Evolutionary conservation across 1,140 invertebrate genomes (phyloP).

Genomic region (fruit fly (Drosophila melanogaster)): Release_6_plus_ISO1_MT NC_004354.4:735001-735500

Average conservation of each 20-base stretch:
- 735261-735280: conserved; percentile 33
- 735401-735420: conserved; percentile 68
- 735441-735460: background rate
- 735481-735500: conserved; percentile 6
- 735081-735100: conserved; percentile 24
- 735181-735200: conserved; percentile 25
- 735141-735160: conserved; percentile 43
- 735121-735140: background rate
- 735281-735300: conserved; percentile 72
- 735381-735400: conserved; percentile 67
- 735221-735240: conserved; percentile 38
- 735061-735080: conserved; percentile 1
- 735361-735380: conserved; percentile 60
- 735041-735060: no score
- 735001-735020: no score
- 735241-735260: conserved; percentile 62
- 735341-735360: conserved; percentile 25
- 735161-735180: background rate
- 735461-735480: background rate
- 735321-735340: background rate
- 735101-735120: conserved; percentile 16
- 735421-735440: conserved; percentile 78
- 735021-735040: no score
- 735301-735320: conserved; percentile 73
- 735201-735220: background rate